Evolutionary conservation across 1,140 invertebrate genomes (phyloP).

Genomic region (Hyphantria cunea): DNA sequence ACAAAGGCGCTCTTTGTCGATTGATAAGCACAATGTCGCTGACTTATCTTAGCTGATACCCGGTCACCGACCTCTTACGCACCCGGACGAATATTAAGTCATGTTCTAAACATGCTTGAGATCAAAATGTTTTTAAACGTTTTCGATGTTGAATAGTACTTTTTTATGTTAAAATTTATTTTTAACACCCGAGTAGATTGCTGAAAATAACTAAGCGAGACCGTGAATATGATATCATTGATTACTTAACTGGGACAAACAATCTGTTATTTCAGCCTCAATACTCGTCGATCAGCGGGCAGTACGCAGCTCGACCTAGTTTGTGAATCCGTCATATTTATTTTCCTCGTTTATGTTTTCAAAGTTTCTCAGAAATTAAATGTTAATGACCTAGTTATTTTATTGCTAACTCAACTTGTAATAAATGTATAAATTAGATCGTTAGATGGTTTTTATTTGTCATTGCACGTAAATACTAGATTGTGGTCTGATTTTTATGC

Average conservation of each 20-base stretch:
- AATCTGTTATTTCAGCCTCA: constrained; percentile 53
- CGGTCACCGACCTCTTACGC: constrained; percentile 60
- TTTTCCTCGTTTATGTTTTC: constrained; percentile 61
- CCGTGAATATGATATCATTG: no score
- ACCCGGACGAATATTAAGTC: constrained; percentile 51
- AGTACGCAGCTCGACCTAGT: constrained; percentile 52
- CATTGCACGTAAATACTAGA: no score
- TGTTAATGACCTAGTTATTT: constrained; percentile 76
- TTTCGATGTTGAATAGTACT: no score
- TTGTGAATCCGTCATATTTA: constrained; percentile 40
- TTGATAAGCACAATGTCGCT: constrained; percentile 66
- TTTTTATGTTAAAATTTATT: background rate
- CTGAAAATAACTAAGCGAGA: constrained; percentile 5
- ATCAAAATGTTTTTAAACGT: background rate
- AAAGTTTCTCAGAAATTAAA: constrained; percentile 55
- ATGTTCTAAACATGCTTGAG: constrained; percentile 14
- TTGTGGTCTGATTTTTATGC: no score
- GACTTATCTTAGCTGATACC: constrained; percentile 70
- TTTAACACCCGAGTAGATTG: constrained; percentile 1
- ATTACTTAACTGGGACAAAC: constrained; percentile 42
- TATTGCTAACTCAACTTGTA: no score
- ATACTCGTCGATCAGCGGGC: constrained; percentile 39
- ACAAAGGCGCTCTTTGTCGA: constrained; percentile 75
- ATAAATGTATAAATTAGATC: no score
- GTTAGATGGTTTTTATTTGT: no score